Percentiles rank a stretch among this genome's conserved stretches.
Conservation (phyloP, 2,888 invertebrate species). For the Gerris lacustris region DNA sequence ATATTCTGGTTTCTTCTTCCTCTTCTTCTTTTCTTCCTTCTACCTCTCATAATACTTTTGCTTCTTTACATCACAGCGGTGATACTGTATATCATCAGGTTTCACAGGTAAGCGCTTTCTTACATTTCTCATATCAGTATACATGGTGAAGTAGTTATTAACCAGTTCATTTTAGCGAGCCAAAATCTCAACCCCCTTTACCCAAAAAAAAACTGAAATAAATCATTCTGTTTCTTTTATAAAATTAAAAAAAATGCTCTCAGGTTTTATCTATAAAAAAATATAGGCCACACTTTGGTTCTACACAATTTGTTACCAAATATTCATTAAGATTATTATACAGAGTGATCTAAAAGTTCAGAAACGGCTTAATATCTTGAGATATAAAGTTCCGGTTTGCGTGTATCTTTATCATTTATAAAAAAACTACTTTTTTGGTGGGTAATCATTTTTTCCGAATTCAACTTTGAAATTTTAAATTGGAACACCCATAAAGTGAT, state of each 20-base stretch:
- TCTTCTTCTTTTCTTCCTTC: conserved; percentile 68
- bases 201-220: neutral
- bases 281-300: no score
- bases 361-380: no score
- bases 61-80: conserved; percentile 69
- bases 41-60: conserved; percentile 67
- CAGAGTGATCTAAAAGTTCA: no score
- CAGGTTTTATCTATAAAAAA: no score
- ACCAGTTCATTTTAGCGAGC: neutral
- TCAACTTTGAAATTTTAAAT: no score
- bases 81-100: conserved; percentile 73
- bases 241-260: neutral
- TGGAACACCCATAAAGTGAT: no score
- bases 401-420: no score
- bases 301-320: no score
- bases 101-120: conserved; percentile 52
- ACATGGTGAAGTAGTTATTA: neutral
- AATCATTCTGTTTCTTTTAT: neutral
- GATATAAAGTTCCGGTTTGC: no score
- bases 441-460: no score
- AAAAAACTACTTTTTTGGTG: no score
- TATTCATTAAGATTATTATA: no score
- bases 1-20: conserved; percentile 73
- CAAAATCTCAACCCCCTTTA: neutral
- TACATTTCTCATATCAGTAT: neutral